Conservation (phyloP, 92 coral and sea anemone species). For the Desmophyllum pertusum region DNA sequence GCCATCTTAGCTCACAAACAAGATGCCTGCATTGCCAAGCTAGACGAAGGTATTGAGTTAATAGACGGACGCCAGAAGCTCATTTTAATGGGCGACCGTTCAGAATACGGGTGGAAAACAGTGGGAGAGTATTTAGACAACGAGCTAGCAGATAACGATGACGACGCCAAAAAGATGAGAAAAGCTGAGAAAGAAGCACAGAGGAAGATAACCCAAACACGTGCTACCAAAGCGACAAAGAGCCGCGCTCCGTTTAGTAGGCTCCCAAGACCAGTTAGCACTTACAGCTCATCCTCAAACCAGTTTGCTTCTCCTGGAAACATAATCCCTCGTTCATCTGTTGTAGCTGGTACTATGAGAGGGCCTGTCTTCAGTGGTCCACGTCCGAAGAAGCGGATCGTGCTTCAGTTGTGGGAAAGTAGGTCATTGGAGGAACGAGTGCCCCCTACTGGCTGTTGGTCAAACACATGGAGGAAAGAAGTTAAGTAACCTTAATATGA, state of each 20-base stretch:
- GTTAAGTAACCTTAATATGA: constrained; percentile 8
- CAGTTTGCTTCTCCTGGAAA: constrained; percentile 23
- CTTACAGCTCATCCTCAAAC: constrained; percentile 9
- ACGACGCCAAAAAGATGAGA: constrained; percentile 59
- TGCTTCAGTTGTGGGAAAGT: too few species aligned
- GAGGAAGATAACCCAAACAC: constrained; percentile 48
- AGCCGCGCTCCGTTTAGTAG: constrained; percentile 15
- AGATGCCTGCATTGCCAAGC: constrained; percentile 51
- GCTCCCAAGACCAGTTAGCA: constrained; percentile 21
- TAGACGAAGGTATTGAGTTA: constrained; percentile 55
- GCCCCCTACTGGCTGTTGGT: constrained; percentile 29
- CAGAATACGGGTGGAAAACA: constrained; percentile 57
- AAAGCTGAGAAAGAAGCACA: constrained; percentile 66
- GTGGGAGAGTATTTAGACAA: constrained; percentile 60
- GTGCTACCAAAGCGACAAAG: constrained; percentile 28
- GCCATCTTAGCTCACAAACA: constrained; percentile 20
- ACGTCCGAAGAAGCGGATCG: constrained; percentile 21
- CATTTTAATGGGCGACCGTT: constrained; percentile 18
- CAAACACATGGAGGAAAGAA: constrained; percentile 11
- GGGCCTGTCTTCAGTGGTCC: too few species aligned
- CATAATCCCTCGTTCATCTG: background rate
- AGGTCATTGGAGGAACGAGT: constrained; percentile 64
- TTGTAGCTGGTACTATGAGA: too few species aligned
- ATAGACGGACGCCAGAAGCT: constrained; percentile 45
- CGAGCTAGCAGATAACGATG: constrained; percentile 41